A percentile compares a stretch with the other conserved stretches of the same genome.
Conservation (phyloP, 2,113 vertebrate genomes). For the Martes martes region DNA sequence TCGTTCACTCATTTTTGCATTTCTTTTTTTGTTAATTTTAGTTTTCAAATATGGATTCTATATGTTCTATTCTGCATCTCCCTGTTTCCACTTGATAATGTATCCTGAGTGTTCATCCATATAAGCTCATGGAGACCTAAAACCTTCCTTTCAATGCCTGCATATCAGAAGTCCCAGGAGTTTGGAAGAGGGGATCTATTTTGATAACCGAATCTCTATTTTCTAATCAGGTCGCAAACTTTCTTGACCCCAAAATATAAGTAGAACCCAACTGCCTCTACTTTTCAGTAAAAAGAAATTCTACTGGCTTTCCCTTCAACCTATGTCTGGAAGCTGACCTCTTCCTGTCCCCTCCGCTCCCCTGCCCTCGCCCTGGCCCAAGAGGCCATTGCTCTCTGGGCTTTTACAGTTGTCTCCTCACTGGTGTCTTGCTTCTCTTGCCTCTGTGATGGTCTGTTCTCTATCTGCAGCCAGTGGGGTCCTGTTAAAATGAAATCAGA, state of each 20-base stretch:
- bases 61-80: not conserved
- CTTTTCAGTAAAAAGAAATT: not conserved
- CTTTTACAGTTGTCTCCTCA: not conserved
- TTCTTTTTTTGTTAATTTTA: not conserved
- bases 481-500: not conserved
- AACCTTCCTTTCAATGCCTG: not conserved
- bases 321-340: fast-evolving
- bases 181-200: not conserved
- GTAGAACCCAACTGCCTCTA: not conserved
- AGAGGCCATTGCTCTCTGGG: fast-evolving
- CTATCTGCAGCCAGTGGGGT: not conserved
- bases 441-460: not conserved
- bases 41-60: not conserved
- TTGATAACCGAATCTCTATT: not conserved
- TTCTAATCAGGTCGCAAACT: not conserved
- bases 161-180: not conserved
- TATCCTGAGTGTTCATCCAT: not conserved
- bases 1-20: not conserved
- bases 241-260: not conserved
- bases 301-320: not conserved
- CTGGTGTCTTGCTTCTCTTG: not conserved
- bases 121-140: not conserved
- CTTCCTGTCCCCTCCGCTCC: not conserved
- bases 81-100: not conserved
- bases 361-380: fast-evolving